Base-by-base conservation (phyloP, 2,797 vertebrate species). In the Cygnus olor region DNA sequence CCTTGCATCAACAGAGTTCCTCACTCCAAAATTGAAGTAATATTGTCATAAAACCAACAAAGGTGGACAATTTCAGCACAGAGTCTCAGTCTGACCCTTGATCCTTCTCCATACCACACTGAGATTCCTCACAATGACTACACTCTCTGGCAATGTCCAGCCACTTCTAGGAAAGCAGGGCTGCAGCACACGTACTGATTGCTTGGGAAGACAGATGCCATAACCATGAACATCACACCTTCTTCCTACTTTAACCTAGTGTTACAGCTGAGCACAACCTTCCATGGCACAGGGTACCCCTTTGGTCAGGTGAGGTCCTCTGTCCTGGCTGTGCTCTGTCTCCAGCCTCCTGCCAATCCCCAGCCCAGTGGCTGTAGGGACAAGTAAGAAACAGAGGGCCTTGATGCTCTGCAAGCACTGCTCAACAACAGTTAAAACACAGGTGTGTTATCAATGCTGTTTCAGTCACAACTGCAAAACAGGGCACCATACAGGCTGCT, bases 401-500 rank as follows among this genome's bases (percentile, higher is more conserved):
- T 54, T 79, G 5, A 34, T 8, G 5, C 14, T 58, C 16, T 13
- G 14, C 36, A 57, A 63, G 28, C 36, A 30, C 18, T 53, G 14
- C 11, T 58, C n/a, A 56, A n/a, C n/a, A 76, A 25, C 12, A 45
- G 44, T 16, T 40, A 11, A 51, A 83, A 36, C 28, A 68, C 3
- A 30, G 21, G 2, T 44, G 14, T n/a, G 4, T 69, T 14, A 58
- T 7, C 8, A 28, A 42, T 7, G 27, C 15, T 18, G 6, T 19
- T 73, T 73, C 42, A 20, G 22, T 27, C 32, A 57, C 51, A 54
- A 13, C 24, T 24, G 10, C 22, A 72, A 56, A 71, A 19, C 32
- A 22, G 0, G 0, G 5, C 28, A 21, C 11, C 45, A 7, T 16
- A 17, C 2, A 1, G 16, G 7, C 16, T 66, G 13, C n/a, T 53